Conservation (phyloP, 2,888 invertebrate species). For the Leptogaster cylindrica region DNA sequence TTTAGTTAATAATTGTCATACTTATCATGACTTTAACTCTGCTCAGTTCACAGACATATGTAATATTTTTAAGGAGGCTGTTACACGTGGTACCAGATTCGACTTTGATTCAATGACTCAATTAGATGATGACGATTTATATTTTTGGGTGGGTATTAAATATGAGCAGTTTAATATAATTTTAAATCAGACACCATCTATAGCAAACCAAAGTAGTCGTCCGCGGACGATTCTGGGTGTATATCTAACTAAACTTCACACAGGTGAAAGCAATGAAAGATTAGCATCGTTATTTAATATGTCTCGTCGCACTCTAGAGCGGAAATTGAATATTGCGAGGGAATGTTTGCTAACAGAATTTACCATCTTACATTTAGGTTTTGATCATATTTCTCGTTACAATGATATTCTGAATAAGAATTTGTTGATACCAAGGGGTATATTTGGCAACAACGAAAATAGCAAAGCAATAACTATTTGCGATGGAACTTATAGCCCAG, state of each 20-base stretch:
- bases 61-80: background rate
- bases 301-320: background rate
- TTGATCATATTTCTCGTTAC: background rate
- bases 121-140: background rate
- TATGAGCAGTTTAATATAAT: background rate
- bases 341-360: too few relatives aligned
- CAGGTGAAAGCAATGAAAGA: conserved; percentile 4
- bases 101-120: background rate
- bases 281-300: background rate
- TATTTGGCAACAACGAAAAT: too few relatives aligned
- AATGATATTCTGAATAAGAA: background rate
- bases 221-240: background rate
- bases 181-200: background rate
- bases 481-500: background rate
- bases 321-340: background rate
- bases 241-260: background rate
- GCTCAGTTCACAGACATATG: background rate
- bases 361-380: background rate
- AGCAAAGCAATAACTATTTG: too few relatives aligned
- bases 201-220: background rate
- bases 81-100: background rate
- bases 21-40: too few relatives aligned
- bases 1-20: too few relatives aligned
- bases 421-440: too few relatives aligned
- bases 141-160: background rate